phyloP scores from a whole-genome alignment of 2,888 invertebrate genomes.

The Hydrotaea diabolus region DNA sequence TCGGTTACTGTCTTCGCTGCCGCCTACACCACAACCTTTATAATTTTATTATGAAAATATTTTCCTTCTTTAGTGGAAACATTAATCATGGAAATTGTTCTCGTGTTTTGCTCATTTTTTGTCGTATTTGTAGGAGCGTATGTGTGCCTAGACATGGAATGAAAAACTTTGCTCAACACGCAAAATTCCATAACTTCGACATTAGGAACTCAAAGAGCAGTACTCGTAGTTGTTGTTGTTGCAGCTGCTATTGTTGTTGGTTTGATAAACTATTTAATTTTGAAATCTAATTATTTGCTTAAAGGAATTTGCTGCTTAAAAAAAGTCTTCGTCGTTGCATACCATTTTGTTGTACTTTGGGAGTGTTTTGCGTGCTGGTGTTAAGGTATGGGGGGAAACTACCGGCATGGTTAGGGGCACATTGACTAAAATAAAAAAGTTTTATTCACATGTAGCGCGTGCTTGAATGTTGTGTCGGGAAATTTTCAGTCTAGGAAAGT shows the following conservation, averaged over 20 bases:
- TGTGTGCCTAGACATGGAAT: slow-evolving; percentile 15
- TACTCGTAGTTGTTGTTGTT: neutral
- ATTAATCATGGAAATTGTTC: slow-evolving; percentile 32
- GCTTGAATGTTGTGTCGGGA: too few relatives aligned
- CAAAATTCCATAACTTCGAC: slow-evolving; percentile 4
- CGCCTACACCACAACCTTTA: neutral
- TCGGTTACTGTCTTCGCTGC: neutral
- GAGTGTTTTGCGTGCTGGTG: neutral
- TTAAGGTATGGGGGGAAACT: too few relatives aligned
- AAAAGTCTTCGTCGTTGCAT: neutral
- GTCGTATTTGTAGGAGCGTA: neutral
- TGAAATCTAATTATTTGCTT: slow-evolving; percentile 61
- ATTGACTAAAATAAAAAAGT: too few relatives aligned
- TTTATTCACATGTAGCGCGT: too few relatives aligned
- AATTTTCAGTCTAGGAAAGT: too few relatives aligned
- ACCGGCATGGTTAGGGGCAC: too few relatives aligned
- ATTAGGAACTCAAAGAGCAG: neutral
- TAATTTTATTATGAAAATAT: slow-evolving; percentile 32
- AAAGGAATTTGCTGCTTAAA: slow-evolving; percentile 51
- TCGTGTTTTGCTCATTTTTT: neutral
- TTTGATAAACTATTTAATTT: slow-evolving; percentile 52
- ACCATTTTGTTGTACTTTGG: slow-evolving; percentile 23
- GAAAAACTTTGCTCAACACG: slow-evolving; percentile 15
- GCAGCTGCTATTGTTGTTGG: neutral
- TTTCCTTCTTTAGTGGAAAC: slow-evolving; percentile 23